Evolutionary conservation across 2,888 invertebrate genomes (phyloP), one percentile per base, ranked within the genome.

Genomic region (Protophormia terraenovae): DNA sequence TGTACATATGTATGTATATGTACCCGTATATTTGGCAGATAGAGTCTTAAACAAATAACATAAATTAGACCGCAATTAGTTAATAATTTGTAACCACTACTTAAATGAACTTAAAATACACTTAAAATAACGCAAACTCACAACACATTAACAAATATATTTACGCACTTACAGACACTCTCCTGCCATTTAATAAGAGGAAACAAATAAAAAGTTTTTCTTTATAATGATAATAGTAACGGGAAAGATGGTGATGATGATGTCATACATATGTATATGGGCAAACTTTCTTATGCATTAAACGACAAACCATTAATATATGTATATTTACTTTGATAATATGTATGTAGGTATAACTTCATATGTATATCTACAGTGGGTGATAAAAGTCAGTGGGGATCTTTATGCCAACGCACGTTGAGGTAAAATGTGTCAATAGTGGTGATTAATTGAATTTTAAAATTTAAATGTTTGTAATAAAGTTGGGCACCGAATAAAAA

Each of bases 1-100:
- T 29, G 27, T 32, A 38, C 22, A 12, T 14, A 14, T 27, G 14
- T 53, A n/a, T 24, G 10, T 16, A 16, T 24, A n/a, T 38, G 19
- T 55, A 47, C 32, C 14, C 32, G 3, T 16, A n/a, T 38, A 16
- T 27, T 24, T 50, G 22, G 45, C 12, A n/a, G 38, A 27, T 19
- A 12, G 8, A 55, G 69, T 82, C 45, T 55, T 82, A 64, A 79
- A 38, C 77, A 85, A 85, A 85, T 81, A 77, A 81, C 62, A 78
- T 85, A 85, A 81, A 78, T 81, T 85, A 81, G 81, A 75, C 78
- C 82, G 55, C 82, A 85, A 85, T 85, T 82, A 85, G 82, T 85
- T 85, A 85, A 85, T 85, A 85, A 85, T 82, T 82, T 85, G 82
- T 64, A 85, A 79, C 85, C 85, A 79, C 75, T 29, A 79, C 75